Conservation (phyloP, 92 coral and sea anemone species). For the Chrysogorgia sp. region DNA sequence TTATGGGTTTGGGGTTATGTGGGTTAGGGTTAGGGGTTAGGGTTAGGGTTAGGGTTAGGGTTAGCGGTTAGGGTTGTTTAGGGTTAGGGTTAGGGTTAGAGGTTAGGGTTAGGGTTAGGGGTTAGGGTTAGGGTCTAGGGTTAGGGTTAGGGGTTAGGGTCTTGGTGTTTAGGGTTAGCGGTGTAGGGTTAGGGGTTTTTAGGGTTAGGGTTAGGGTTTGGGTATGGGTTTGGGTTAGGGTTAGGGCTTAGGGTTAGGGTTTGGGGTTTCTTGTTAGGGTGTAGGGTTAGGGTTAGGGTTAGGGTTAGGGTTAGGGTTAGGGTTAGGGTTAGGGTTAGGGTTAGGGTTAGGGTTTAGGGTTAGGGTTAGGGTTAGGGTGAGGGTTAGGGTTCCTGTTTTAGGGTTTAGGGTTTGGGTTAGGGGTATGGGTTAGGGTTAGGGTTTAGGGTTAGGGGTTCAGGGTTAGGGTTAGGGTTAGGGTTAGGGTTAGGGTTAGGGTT, state of each 20-base stretch:
- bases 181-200: constrained; percentile 23
- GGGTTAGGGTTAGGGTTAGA: not conserved
- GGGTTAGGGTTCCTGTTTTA: constrained; percentile 6
- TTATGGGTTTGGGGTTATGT: too few species aligned
- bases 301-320: constrained; percentile 28
- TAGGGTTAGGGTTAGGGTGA: constrained; percentile 13
- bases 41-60: too few species aligned
- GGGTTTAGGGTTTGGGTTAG: constrained; percentile 11
- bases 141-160: constrained; percentile 31
- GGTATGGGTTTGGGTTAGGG: not conserved
- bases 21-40: too few species aligned
- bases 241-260: constrained; percentile 26
- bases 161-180: constrained; percentile 20
- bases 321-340: constrained; percentile 16
- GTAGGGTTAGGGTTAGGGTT: constrained; percentile 25
- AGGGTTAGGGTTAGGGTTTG: constrained; percentile 36
- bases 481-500: constrained; percentile 26
- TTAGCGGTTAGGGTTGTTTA: too few species aligned
- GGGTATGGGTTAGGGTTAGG: constrained; percentile 23
- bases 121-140: constrained; percentile 14
- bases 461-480: constrained; percentile 23
- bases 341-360: constrained; percentile 14
- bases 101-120: constrained; percentile 20
- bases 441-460: constrained; percentile 13
- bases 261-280: constrained; percentile 7